These are phyloP conservation scores for Aurelia sp. DNA, from an alignment of 30 jellyfish, hydroid and myxozoan species.

Conservation along the genomic window DNA sequence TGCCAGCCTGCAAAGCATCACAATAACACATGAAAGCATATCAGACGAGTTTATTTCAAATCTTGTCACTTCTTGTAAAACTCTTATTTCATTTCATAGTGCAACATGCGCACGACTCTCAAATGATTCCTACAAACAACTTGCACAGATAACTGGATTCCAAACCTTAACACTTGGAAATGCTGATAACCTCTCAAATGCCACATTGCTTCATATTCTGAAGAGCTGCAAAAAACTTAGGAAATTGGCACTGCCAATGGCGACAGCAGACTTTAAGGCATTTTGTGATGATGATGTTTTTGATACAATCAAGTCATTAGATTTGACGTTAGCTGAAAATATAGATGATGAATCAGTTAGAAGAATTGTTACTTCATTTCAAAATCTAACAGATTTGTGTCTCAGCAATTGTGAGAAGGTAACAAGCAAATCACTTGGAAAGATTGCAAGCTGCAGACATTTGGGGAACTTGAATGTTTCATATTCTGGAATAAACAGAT, in stretches of 20 bases:
- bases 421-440: conserved; percentile 21
- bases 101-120: conserved; percentile 30
- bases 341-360: conserved; percentile 47
- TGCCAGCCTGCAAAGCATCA: conserved; percentile 38
- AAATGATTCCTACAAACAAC: conserved; percentile 13
- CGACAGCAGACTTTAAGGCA: conserved; percentile 2
- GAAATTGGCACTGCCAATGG: conserved; percentile 47
- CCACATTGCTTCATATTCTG: conserved; percentile 4
- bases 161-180: conserved; percentile 46
- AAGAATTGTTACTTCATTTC: conserved; percentile 20
- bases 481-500: conserved; percentile 46
- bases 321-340: conserved; percentile 49
- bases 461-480: conserved; percentile 51
- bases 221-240: conserved; percentile 17
- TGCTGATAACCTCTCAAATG: conserved; percentile 58
- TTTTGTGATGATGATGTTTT: conserved; percentile 6
- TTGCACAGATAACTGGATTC: conserved; percentile 2
- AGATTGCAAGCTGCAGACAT: conserved; percentile 30
- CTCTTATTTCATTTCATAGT: conserved; percentile 40
- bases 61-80: conserved; percentile 19
- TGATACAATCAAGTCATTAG: conserved; percentile 23
- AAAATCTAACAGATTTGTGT: conserved; percentile 21
- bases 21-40: conserved; percentile 32
- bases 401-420: conserved; percentile 54
- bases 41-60: conserved; percentile 29